phyloP scores from a whole-genome alignment of 2,113 vertebrate genomes.

The Oryzias melastigma region DNA sequence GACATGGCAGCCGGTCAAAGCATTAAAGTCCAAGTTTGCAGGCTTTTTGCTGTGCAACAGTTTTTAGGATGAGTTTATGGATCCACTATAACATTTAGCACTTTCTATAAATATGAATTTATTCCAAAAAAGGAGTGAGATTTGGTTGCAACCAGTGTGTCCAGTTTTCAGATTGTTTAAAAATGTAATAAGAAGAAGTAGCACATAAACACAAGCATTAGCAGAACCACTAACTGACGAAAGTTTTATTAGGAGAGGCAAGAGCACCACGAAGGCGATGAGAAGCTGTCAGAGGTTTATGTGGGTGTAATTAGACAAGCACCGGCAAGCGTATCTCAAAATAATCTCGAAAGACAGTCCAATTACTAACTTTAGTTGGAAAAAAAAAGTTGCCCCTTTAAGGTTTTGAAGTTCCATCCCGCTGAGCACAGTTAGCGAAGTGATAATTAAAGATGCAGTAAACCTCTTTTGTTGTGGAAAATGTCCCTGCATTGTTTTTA shows the following conservation, averaged over 20 bases:
- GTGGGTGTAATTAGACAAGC: conserved; percentile 52
- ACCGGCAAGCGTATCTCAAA: conserved; percentile 28
- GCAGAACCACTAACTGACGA: conserved; percentile 19
- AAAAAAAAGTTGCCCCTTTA: conserved; percentile 26
- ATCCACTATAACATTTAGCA: neutral
- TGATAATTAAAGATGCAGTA: conserved; percentile 15
- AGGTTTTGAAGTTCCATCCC: conserved; percentile 25
- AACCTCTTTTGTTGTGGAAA: too few relatives aligned
- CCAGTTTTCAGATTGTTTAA: conserved; percentile 30
- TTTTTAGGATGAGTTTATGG: neutral
- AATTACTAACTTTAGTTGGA: conserved; percentile 31
- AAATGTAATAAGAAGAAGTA: conserved; percentile 14
- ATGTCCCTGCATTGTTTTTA: too few relatives aligned
- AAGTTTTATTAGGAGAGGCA: conserved; percentile 34
- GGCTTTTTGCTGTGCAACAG: conserved; percentile 7
- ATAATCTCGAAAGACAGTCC: conserved; percentile 46
- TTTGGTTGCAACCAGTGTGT: neutral
- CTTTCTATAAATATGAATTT: neutral
- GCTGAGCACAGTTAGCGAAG: conserved; percentile 8
- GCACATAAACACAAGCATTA: conserved; percentile 35
- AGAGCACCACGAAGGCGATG: conserved; percentile 22
- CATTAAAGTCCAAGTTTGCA: conserved; percentile 20
- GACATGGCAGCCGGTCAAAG: conserved; percentile 20
- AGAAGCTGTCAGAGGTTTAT: conserved; percentile 41
- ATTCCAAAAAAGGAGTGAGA: neutral